Evolutionary conservation across 1,140 invertebrate species (phyloP), one percentile per base, ranked within the genome.

Genomic region (Popillia japonica): DNA sequence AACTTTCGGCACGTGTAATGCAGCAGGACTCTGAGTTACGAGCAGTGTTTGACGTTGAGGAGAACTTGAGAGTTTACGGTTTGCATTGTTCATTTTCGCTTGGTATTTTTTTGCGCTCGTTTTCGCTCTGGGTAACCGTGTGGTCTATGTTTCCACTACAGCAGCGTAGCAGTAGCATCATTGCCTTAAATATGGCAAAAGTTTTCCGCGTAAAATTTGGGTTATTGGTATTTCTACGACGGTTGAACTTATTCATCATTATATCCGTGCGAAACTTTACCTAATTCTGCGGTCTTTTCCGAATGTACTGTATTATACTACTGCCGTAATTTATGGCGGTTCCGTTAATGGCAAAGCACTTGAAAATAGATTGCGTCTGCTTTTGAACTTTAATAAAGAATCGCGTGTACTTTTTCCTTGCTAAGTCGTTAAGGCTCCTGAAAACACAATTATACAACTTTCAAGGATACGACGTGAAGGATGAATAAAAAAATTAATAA

Each of bases 1-100:
- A 79, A 79, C 76, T 79, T 79, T 75, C 78, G 61, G 74, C 75
- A 76, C 61, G 78, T 76, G 75, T 75, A 79, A 76, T 68, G 61
- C 61, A 68, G 61, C 61, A 68, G 61, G 61, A 68, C 22, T 68
- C 61, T 68, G 27, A 68, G 22, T 34, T 68, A 68, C 61, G 61
- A 68, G 61, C 22, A 22, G 10, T 10, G 22, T 68, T 23, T 68
- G 20, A 68, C 27, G 61, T 68, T 68, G 61, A 68, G 61, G 61
- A 68, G 61, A 68, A 68, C 61, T 68, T 68, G 61, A 68, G 27
- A 68, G 61, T 68, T 68, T 68, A 68, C 22, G 61, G 27, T 23
- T 20, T 68, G 23, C 61, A 68, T 34, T 68, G 61, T 68, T 68
- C 61, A 68, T 68, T 68, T 68, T 68, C 61, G 22, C 20, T 68